A percentile compares a stretch with the other conserved stretches of the same genome.
phyloP scores from a whole-genome alignment of 2,113 vertebrate species.

The Corynorhinus townsendii region DNA sequence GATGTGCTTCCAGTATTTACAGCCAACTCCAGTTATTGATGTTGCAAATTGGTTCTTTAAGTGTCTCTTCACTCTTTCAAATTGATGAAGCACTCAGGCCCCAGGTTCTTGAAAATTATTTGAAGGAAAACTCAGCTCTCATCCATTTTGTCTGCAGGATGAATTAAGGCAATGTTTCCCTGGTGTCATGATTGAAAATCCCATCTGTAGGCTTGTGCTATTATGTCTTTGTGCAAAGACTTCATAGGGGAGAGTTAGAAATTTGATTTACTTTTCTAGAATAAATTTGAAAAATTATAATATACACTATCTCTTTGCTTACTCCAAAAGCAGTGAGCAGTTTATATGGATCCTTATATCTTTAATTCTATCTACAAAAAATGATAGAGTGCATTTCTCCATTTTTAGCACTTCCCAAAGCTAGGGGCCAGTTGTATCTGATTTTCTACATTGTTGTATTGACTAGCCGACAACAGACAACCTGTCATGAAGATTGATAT shows the following conservation, averaged over 20 bases:
- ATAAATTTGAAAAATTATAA: not conserved
- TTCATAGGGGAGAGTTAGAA: not conserved
- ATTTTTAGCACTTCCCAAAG: not conserved
- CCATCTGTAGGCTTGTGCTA: not conserved
- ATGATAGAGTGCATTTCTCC: not conserved
- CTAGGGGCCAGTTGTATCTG: too few species aligned
- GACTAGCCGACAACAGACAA: not conserved
- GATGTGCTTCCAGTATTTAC: not conserved
- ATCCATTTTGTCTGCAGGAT: not conserved
- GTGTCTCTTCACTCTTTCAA: constrained; percentile 1
- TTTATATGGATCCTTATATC: not conserved
- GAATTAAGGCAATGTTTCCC: not conserved
- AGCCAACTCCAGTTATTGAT: not conserved
- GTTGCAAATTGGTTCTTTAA: constrained; percentile 15
- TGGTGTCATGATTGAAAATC: not conserved
- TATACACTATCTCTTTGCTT: not conserved
- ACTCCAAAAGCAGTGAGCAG: not conserved
- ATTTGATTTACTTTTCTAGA: not conserved
- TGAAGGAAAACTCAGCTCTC: constrained; percentile 11
- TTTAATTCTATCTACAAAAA: not conserved
- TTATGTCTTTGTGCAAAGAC: not conserved
- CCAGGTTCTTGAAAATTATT: constrained; percentile 22
- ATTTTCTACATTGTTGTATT: not conserved
- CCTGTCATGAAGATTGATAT: too few species aligned
- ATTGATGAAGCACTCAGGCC: not conserved